These are phyloP conservation scores for Pangasianodon gigas DNA, from an alignment of 2,113 vertebrate species.

Conservation along the genomic window DNA sequence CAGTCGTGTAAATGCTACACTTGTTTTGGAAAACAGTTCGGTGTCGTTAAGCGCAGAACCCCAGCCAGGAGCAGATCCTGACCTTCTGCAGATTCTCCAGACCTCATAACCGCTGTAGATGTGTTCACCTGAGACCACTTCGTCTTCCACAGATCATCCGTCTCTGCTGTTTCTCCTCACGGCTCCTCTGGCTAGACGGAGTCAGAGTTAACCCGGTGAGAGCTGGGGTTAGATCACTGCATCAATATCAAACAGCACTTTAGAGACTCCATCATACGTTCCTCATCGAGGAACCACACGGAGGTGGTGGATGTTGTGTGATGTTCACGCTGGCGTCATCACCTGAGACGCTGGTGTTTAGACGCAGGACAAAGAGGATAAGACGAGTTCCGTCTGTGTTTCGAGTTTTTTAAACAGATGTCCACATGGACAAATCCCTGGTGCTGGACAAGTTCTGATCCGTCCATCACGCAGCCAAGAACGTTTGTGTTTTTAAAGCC, in stretches of 20 bases:
- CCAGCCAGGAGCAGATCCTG: slow-evolving; percentile 20
- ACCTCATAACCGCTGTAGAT: slow-evolving; percentile 58
- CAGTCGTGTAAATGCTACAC: slow-evolving; percentile 32
- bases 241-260: slow-evolving; percentile 45
- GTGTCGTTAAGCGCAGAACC: background rate
- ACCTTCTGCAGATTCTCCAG: slow-evolving; percentile 63
- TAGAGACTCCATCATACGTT: slow-evolving; percentile 49
- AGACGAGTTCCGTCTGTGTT: slow-evolving; percentile 21
- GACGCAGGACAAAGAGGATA: slow-evolving; percentile 42
- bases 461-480: slow-evolving; percentile 20
- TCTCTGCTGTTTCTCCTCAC: slow-evolving; percentile 47
- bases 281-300: slow-evolving; percentile 49
- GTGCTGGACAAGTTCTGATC: slow-evolving; percentile 10
- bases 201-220: slow-evolving; percentile 40
- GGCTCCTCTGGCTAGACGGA: slow-evolving; percentile 42
- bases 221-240: slow-evolving; percentile 49
- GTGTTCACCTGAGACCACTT: slow-evolving; percentile 57
- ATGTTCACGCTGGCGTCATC: slow-evolving; percentile 43
- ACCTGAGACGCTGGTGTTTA: slow-evolving; percentile 51
- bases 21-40: slow-evolving; percentile 44
- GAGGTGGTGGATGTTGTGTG: slow-evolving; percentile 30
- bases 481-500: slow-evolving; percentile 39
- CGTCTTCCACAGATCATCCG: slow-evolving; percentile 54
- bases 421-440: slow-evolving; percentile 49
- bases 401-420: slow-evolving; percentile 36